These are phyloP conservation scores for Marronus borbonicus DNA, from an alignment of 2,888 invertebrate genomes.

Conservation along the genomic window DNA sequence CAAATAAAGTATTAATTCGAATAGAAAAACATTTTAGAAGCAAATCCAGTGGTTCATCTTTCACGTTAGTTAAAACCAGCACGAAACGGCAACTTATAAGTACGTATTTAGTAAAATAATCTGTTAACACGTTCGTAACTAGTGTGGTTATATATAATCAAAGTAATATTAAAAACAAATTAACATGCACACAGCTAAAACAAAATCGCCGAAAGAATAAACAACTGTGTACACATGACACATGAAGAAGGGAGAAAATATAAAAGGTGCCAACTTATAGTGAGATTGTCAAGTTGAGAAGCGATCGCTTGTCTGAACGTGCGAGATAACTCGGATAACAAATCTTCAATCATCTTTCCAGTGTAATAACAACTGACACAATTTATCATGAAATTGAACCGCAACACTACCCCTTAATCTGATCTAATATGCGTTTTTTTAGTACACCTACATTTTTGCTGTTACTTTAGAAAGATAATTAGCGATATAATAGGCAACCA, in stretches of 20 bases:
- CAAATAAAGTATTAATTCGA: slow-evolving; percentile 16
- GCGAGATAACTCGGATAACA: background rate
- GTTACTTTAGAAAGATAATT: too few relatives aligned
- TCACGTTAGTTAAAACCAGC: background rate
- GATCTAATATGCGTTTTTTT: too few relatives aligned
- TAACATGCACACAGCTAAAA: slow-evolving; percentile 65
- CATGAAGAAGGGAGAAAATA: slow-evolving; percentile 16
- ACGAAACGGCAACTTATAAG: background rate
- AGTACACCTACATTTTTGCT: too few relatives aligned
- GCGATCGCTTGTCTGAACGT: background rate
- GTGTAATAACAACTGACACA: slow-evolving; percentile 68
- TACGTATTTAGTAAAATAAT: background rate
- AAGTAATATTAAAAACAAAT: slow-evolving; percentile 6
- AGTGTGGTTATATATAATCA: background rate
- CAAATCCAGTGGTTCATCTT: background rate
- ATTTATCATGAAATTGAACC: background rate
- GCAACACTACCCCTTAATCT: too few relatives aligned
- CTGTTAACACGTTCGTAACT: background rate
- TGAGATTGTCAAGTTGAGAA: background rate
- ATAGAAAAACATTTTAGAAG: background rate
- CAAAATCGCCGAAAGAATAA: slow-evolving; percentile 7
- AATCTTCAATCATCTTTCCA: slow-evolving; percentile 53
- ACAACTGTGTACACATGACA: slow-evolving; percentile 44
- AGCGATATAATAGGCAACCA: too few relatives aligned
- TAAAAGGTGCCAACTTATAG: background rate